Evolutionary conservation across 2,113 vertebrate species (phyloP).

Genomic region (Pseudorasbora parva): DNA sequence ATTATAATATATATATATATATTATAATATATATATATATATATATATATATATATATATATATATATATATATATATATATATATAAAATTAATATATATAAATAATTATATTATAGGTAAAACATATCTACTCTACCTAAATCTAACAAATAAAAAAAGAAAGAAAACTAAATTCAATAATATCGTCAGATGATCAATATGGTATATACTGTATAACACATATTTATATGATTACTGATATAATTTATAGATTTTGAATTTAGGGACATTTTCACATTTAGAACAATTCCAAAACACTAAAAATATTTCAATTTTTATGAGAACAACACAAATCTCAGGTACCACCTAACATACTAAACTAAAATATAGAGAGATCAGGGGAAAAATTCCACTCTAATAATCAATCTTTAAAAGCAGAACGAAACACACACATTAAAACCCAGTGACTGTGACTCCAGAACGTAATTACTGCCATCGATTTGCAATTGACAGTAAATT

Average conservation of each 20-base stretch:
- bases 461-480: slow-evolving; percentile 60
- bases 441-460: slow-evolving; percentile 41
- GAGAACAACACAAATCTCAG: not conserved
- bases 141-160: no score
- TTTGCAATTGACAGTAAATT: slow-evolving; percentile 58
- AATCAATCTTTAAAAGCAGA: not conserved
- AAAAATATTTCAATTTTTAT: not conserved
- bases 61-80: no score
- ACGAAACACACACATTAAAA: slow-evolving; percentile 40
- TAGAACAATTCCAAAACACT: not conserved
- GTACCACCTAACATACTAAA: not conserved
- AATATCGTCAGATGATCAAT: not conserved
- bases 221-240: no score
- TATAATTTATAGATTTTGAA: no score
- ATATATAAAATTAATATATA: no score
- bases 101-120: no score
- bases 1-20: no score
- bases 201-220: not conserved
- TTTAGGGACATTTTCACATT: not conserved
- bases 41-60: no score
- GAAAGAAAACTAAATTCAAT: no score
- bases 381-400: slow-evolving; percentile 5
- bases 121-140: no score
- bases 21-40: no score
- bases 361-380: not conserved